These are phyloP conservation scores for Cephalopachus bancanus DNA, from an alignment of 2,797 vertebrate genomes.

Conservation along the genomic window DNA sequence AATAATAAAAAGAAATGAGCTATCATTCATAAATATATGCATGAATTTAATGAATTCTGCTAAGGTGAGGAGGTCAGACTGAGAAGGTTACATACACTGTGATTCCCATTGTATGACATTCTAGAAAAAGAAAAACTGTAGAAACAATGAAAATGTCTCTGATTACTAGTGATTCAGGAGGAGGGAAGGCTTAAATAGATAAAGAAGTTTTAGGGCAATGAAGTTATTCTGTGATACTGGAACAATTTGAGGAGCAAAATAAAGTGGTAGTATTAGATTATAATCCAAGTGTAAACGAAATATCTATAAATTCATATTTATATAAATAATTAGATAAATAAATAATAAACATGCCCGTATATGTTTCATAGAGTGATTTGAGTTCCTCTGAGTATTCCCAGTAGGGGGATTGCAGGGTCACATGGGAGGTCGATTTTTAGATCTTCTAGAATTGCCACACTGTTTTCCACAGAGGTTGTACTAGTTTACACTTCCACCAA, in stretches of 20 bases:
- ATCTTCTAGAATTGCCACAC: no score
- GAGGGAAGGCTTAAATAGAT: not conserved
- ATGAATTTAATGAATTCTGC: not conserved
- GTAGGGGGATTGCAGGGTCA: no score
- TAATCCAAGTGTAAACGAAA: not conserved
- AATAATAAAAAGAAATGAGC: not conserved
- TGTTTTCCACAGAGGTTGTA: no score
- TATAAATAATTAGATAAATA: not conserved
- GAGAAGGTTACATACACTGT: not conserved
- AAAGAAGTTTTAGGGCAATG: not conserved
- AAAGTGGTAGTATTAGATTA: not conserved
- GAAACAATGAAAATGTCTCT: not conserved
- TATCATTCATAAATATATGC: no score
- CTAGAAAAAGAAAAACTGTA: not conserved
- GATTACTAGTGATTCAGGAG: not conserved
- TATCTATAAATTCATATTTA: not conserved
- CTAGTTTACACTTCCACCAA: no score
- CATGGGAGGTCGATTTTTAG: no score
- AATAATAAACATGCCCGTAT: not conserved
- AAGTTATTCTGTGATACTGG: not conserved
- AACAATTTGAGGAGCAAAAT: not conserved
- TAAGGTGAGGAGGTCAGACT: not conserved
- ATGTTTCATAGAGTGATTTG: no score
- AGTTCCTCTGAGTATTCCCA: no score
- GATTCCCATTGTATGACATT: not conserved